Base-by-base conservation (phyloP, 2,888 invertebrate genomes). In the Tipula lateralis region DNA sequence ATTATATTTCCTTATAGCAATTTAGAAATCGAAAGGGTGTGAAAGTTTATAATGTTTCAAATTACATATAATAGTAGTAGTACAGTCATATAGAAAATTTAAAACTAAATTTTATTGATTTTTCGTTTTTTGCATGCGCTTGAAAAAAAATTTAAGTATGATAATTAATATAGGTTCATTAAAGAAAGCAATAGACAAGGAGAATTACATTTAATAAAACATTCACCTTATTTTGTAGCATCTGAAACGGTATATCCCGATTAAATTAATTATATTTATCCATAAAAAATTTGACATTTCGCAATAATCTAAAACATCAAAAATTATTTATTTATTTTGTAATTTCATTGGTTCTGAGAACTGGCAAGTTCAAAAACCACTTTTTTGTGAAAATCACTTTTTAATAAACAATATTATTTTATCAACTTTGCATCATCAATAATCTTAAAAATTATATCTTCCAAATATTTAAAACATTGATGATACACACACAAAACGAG, bases 141-240 rank as follows among this genome's bases (percentile, higher is more conserved):
- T 50, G 16, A 7, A 16, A 50, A 4, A 50, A 50, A 50, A n/a
- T n/a, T n/a, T 50, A 50, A 4, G 19, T 50, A 50, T 50, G 44
- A 50, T 16, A 16, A 9, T 9, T 36, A 36, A 36, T 9, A 36
- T 36, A 36, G n/a, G n/a, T n/a, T n/a, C n/a, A n/a, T n/a, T 36
- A 36, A 36, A 50, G 5, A 50, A n/a, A n/a, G 12, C 5, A 44
- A 44, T 50, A 50, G n/a, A n/a, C n/a, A n/a, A n/a, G n/a, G n/a
- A n/a, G n/a, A n/a, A n/a, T n/a, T n/a, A n/a, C n/a, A n/a, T n/a
- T n/a, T n/a, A 81, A 82, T 30, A 29, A 82, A 82, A 30, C 82
- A 30, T 82, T 82, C 30, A 82, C 82, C 82, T 82, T 82, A 82
- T 30, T 30, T 82, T 82, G 82, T 82, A 82, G 32, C 82, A 30